A percentile compares a stretch with the other conserved stretches of the same genome.
phyloP scores from a whole-genome alignment of 2,797 vertebrate genomes.

The Tragelaphus oryx region DNA sequence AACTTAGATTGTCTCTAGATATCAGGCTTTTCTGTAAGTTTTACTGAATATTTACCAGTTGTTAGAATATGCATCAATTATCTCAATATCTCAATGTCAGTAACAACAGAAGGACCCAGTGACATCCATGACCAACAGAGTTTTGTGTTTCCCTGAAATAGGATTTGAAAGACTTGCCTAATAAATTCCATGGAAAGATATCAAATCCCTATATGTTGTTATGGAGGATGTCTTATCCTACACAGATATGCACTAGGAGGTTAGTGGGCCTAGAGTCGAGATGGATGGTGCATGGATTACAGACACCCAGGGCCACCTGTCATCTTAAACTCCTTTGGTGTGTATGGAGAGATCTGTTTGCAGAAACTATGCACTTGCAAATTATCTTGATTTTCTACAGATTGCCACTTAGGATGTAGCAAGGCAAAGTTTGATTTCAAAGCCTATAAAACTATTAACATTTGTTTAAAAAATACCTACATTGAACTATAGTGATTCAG shows the following conservation, averaged over 20 bases:
- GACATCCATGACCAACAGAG: background rate
- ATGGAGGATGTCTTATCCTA: background rate
- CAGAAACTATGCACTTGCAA: background rate
- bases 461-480: constrained; percentile 17
- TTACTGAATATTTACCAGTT: background rate
- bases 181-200: background rate
- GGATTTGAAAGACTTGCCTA: background rate
- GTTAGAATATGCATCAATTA: background rate
- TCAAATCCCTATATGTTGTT: background rate
- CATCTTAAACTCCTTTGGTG: background rate
- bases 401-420: background rate
- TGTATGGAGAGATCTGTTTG: background rate
- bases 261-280: background rate
- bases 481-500: background rate
- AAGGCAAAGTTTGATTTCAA: constrained; percentile 13
- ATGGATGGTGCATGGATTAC: background rate
- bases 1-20: background rate
- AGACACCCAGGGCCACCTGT: background rate
- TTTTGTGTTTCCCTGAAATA: background rate
- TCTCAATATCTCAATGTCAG: background rate
- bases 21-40: background rate
- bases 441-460: background rate
- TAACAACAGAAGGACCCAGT: background rate
- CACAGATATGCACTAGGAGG: background rate
- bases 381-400: background rate